Evolutionary conservation across 2,888 invertebrate genomes (phyloP), one percentile per base, ranked within the genome.

Genomic region (Acanthoscelides obtectus): DNA sequence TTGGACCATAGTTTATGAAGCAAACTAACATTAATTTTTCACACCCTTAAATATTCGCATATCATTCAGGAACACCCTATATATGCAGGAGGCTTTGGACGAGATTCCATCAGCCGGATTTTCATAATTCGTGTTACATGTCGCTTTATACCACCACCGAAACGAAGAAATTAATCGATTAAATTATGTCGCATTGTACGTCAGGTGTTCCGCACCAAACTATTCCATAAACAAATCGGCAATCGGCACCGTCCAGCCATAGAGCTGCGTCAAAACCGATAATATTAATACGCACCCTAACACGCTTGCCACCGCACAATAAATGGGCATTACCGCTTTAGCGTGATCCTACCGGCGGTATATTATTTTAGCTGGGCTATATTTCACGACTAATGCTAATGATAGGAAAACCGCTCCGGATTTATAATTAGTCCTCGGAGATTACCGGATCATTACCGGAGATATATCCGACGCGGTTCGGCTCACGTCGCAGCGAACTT

Each of bases 391-490:
- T 69, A 71, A 66, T 69, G 64, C 64, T 71, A 71, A 71, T 71
- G 71, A 71, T 64, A 65, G 27, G 66, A 45, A 64, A n/a, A 71
- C 69, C 25, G 71, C 68, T 27, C 63, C 64, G 66, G 71, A 71
- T 45, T 71, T 71, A 68, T 71, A 71, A 71, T 71, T 71, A 71
- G 68, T 69, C 71, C 71, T 69, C 66, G 17, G 71, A 45, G 71
- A 66, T 27, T 65, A 65, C 19, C 64, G 64, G 21, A 21, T 67
- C 70, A 68, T 71, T 71, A 68, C 67, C 45, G 45, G 45, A 45
- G 45, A 45, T 45, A 45, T 45, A 45, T 45, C 45, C 45, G 45
- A 45, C 45, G 45, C 45, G 45, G 5, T 45, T 45, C 45, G 45
- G 45, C 4, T 5, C 25, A 25, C 8, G 25, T 3, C 25, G 25